phyloP scores from a whole-genome alignment of 1,140 invertebrate genomes.

The Grapholita molesta region DNA sequence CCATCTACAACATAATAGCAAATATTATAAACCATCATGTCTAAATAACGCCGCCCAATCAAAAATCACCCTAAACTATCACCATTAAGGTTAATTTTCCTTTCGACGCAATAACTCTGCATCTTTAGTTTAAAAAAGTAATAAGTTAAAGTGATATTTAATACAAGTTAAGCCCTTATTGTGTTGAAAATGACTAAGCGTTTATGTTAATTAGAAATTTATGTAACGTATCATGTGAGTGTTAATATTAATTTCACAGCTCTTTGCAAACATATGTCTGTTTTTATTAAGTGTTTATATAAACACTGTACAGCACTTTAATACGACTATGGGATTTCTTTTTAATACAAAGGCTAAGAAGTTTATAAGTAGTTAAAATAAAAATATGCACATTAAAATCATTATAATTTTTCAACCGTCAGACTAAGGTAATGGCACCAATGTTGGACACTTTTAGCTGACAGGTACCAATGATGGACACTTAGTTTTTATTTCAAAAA shows the following conservation, averaged over 20 bases:
- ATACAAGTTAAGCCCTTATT: not conserved
- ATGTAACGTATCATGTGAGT: not conserved
- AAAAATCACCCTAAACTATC: not conserved
- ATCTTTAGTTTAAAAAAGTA: not conserved
- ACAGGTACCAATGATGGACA: too few relatives aligned
- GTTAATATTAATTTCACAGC: not conserved
- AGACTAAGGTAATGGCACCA: too few relatives aligned
- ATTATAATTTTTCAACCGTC: too few relatives aligned
- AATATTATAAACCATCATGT: not conserved
- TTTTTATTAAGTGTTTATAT: not conserved
- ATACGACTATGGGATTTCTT: not conserved
- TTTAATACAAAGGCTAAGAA: not conserved
- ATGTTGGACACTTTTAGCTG: too few relatives aligned
- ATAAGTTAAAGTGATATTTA: not conserved
- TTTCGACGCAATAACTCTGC: not conserved
- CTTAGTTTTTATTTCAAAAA: too few relatives aligned
- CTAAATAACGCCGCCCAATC: not conserved
- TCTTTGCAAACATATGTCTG: not conserved
- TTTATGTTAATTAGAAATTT: conserved; percentile 7
- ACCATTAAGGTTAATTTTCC: not conserved
- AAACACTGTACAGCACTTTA: not conserved
- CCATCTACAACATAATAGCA: conserved; percentile 6
- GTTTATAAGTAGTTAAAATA: not conserved
- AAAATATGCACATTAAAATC: too few relatives aligned
- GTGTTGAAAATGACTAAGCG: not conserved